Base-by-base conservation (phyloP, 2,113 vertebrate genomes). In the Pantherophis guttatus region DNA sequence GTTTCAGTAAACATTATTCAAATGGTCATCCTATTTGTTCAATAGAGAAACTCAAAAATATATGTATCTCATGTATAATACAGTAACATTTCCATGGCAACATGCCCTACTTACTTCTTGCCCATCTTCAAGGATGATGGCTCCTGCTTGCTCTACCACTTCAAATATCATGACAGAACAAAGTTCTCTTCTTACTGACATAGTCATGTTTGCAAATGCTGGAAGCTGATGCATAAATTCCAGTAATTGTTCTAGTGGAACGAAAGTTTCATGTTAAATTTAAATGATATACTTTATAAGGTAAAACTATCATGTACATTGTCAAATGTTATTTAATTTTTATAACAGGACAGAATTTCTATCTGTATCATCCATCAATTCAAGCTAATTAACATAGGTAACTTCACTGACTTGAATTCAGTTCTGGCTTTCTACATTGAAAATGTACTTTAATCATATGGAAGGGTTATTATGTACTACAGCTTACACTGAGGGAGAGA, bases 181-280 rank as follows among this genome's bases (percentile, higher is more conserved):
- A 87, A 99, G 97, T 0, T 99, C 99, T 94, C 99, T 98, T 93
- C 99, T 98, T 95, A 99, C 99, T 19, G 98, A 99, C 99, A 99
- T 99, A 57, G 99, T 99, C 99, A 99, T 99, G 97, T 99, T 99
- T 29, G 99, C 98, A 94, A 99, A 99, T 62, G 99, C 99, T 5
- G 99, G 99, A 33, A 99, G 98, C 24, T 99, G 99, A 95, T 99
- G 99, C 99, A 99, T 99, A 93, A 99, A 99, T 97, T 99, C 99
- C 96, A 99, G 21, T 53, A 99, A 97, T 95, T 99, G 99, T 87
- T 99, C 99, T 99, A 94, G 94, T 91, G 90, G 91, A 93, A 88
- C 65, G 96, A 96, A 89, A 93, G n/a, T 44, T 92, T 89, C 9
- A 10, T 87, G 52, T 70, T 87, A 95, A 53, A 55, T 87, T 53